Percentiles rank a stretch among this genome's conserved stretches.
These are phyloP conservation scores for Suncus etruscus DNA, from an alignment of 2,113 vertebrate species.

Conservation along the genomic window DNA sequence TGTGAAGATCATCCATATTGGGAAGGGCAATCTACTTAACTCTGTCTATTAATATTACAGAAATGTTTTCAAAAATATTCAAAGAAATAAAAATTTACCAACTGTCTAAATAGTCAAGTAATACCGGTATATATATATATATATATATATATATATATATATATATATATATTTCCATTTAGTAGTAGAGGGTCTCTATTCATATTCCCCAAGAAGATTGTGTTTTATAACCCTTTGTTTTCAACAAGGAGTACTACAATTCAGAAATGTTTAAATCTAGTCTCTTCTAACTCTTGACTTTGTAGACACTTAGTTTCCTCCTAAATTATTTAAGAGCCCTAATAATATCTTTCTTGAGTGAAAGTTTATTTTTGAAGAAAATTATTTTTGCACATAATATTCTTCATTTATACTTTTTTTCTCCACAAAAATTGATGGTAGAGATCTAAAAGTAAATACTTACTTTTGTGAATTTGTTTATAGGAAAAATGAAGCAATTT, in stretches of 20 bases:
- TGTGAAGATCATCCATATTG: neutral
- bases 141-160: slow-evolving; percentile 18
- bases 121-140: neutral
- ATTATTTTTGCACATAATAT: slow-evolving; percentile 11
- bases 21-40: neutral
- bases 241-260: neutral
- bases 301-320: slow-evolving; percentile 27
- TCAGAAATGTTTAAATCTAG: slow-evolving; percentile 51
- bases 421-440: slow-evolving; percentile 12
- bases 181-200: neutral
- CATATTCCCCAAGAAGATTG: neutral
- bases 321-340: neutral
- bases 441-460: slow-evolving; percentile 40
- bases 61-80: neutral
- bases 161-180: neutral
- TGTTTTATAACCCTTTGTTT: slow-evolving; percentile 15
- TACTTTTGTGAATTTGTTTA: slow-evolving; percentile 40
- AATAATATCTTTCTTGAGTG: neutral
- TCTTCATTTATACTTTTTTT: slow-evolving; percentile 30
- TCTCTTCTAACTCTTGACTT: slow-evolving; percentile 18
- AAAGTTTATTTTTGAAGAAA: slow-evolving; percentile 58
- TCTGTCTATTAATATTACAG: slow-evolving; percentile 30
- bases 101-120: neutral
- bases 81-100: neutral
- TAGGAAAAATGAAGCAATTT: neutral